Percentiles rank a stretch among this genome's conserved stretches.
Evolutionary conservation across 2,888 invertebrate species (phyloP).

Genomic region (Anthoptus insignis): DNA sequence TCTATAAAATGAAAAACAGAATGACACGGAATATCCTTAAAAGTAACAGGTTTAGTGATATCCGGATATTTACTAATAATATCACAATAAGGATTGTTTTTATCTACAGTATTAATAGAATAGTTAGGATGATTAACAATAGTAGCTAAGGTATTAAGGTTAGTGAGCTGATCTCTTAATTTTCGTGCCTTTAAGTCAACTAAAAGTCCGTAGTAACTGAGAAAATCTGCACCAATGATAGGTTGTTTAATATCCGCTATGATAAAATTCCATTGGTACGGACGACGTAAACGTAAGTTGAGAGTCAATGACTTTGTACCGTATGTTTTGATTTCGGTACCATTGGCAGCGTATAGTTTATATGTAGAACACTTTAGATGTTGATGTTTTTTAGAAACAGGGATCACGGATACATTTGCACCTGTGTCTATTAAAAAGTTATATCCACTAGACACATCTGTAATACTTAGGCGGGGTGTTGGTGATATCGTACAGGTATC

Average conservation of each 20-base stretch:
- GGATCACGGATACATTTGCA: conserved; percentile 42
- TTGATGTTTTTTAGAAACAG: background rate
- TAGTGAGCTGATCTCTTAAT: background rate
- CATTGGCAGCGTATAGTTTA: conserved; percentile 45
- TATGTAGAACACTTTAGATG: conserved; percentile 3
- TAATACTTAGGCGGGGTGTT: conserved; percentile 40
- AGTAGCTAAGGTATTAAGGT: background rate
- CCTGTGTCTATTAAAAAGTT: conserved; percentile 44
- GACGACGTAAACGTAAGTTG: conserved; percentile 32
- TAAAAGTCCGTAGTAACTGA: background rate
- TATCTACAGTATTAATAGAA: background rate
- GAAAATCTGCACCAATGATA: conserved; percentile 1
- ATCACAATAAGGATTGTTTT: background rate
- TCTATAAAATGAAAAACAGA: background rate
- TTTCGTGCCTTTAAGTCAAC: conserved; percentile 4
- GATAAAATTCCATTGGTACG: conserved; percentile 38
- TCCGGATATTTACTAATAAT: conserved; percentile 3
- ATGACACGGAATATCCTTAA: background rate
- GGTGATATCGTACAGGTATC: conserved; percentile 20
- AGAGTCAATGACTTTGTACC: conserved; percentile 31
- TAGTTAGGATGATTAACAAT: background rate
- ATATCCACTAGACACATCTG: conserved; percentile 25
- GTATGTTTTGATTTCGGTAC: conserved; percentile 39
- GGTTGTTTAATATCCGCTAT: conserved; percentile 28
- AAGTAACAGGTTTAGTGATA: conserved; percentile 2